Conservation (phyloP, 2,888 invertebrate species). For the Lissocephala sabroskyi region DNA sequence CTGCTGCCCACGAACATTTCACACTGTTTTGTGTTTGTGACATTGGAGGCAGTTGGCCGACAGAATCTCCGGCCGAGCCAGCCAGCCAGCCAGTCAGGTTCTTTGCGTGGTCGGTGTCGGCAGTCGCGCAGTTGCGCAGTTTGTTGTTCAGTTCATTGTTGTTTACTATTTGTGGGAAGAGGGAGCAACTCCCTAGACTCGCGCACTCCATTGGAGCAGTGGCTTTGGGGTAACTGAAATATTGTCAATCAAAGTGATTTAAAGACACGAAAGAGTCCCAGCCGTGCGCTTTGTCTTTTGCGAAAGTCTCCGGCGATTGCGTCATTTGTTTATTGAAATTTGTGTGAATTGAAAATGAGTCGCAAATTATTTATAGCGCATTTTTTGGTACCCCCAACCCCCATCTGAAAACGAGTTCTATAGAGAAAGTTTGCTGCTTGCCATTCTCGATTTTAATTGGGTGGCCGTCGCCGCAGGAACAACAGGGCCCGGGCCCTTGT, state of each 20-base stretch:
- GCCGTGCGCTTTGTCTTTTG: too few species aligned
- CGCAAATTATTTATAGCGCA: constrained; percentile 50
- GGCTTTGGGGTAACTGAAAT: constrained; percentile 27
- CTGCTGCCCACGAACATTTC: constrained; percentile 47
- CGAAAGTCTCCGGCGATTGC: constrained; percentile 38
- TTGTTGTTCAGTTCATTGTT: constrained; percentile 14
- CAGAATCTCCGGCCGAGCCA: constrained; percentile 24
- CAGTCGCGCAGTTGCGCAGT: constrained; percentile 24
- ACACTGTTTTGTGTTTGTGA: constrained; percentile 42
- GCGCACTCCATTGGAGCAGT: background rate
- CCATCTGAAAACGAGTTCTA: constrained; percentile 26
- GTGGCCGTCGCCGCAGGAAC: background rate
- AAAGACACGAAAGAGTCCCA: background rate
- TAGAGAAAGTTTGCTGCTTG: constrained; percentile 42
- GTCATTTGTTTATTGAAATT: constrained; percentile 54
- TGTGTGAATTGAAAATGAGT: constrained; percentile 53
- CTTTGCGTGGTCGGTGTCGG: constrained; percentile 52
- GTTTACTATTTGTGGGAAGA: background rate
- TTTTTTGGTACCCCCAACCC: constrained; percentile 12
- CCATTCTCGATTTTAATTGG: background rate
- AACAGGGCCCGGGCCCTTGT: constrained; percentile 20
- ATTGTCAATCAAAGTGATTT: background rate
- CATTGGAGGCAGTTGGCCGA: constrained; percentile 47
- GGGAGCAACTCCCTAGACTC: too few species aligned
- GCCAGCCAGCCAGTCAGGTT: constrained; percentile 49